Evolutionary conservation across 1,140 invertebrate genomes (phyloP).

Genomic region (Helicoverpa zea): DNA sequence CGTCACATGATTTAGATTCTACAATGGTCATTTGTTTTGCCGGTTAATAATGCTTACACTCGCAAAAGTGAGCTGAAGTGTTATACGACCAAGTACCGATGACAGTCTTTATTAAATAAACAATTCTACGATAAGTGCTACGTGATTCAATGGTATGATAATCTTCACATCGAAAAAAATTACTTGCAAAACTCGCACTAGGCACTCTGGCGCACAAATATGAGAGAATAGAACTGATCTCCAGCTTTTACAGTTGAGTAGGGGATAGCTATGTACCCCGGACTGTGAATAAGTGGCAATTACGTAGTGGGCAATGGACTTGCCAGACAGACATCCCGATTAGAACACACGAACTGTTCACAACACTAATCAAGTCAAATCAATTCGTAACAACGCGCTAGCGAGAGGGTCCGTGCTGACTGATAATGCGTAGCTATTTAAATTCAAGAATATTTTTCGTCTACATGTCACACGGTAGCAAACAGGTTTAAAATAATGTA

Average conservation of each 20-base stretch:
- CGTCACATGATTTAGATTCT: no score
- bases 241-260: conserved; percentile 1
- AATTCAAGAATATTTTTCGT: conserved; percentile 43
- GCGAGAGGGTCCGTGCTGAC: conserved; percentile 15
- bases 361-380: conserved; percentile 35
- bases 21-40: no score
- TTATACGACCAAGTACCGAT: no score
- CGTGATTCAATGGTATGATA: no score
- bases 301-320: conserved; percentile 23
- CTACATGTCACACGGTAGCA: neutral
- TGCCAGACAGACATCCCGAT: conserved; percentile 25
- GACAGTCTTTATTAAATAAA: no score
- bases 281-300: conserved; percentile 35
- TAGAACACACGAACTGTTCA: conserved; percentile 20
- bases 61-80: no score
- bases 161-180: no score
- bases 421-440: conserved; percentile 36
- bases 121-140: no score
- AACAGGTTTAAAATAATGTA: conserved; percentile 32
- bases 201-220: conserved; percentile 43
- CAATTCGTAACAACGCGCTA: conserved; percentile 26
- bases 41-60: no score
- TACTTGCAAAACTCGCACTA: no score
- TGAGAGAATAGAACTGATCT: neutral
- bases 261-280: neutral